Percentiles rank a stretch among this genome's conserved stretches.
These are phyloP conservation scores for Talpa occidentalis DNA, from an alignment of 2,113 vertebrate genomes.

Conservation along the genomic window DNA sequence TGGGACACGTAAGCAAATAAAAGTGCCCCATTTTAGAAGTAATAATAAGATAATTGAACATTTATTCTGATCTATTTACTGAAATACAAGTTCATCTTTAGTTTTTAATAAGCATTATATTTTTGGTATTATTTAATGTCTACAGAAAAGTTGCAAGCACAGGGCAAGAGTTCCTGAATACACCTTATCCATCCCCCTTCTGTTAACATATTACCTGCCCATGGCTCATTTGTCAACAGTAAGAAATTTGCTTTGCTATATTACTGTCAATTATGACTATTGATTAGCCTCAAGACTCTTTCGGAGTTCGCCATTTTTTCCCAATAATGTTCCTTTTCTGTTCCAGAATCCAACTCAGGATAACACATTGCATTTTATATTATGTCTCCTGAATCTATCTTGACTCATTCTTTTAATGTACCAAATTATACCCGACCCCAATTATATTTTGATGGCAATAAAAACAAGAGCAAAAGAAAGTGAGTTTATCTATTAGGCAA, in stretches of 20 bases:
- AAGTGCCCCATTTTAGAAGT: background rate
- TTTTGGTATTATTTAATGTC: background rate
- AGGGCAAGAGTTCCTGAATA: background rate
- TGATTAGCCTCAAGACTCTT: background rate
- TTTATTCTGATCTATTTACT: background rate
- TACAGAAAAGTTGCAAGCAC: background rate
- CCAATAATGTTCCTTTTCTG: background rate
- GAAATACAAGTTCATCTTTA: background rate
- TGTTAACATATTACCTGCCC: background rate
- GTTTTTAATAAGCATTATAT: background rate
- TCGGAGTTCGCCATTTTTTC: background rate
- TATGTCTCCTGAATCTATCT: background rate
- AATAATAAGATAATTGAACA: background rate
- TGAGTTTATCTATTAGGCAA: background rate
- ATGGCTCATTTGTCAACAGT: background rate
- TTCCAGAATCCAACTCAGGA: background rate
- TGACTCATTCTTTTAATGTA: background rate
- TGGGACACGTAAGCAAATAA: background rate
- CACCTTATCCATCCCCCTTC: background rate
- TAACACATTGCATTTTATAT: background rate
- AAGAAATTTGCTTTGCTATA: background rate
- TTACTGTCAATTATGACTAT: background rate
- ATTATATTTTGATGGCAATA: background rate
- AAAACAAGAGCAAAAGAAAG: background rate
- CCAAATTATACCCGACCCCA: background rate